Evolutionary conservation across 1,140 invertebrate species (phyloP), one percentile per base, ranked within the genome.

Genomic region (Zelostemma sp.): DNA sequence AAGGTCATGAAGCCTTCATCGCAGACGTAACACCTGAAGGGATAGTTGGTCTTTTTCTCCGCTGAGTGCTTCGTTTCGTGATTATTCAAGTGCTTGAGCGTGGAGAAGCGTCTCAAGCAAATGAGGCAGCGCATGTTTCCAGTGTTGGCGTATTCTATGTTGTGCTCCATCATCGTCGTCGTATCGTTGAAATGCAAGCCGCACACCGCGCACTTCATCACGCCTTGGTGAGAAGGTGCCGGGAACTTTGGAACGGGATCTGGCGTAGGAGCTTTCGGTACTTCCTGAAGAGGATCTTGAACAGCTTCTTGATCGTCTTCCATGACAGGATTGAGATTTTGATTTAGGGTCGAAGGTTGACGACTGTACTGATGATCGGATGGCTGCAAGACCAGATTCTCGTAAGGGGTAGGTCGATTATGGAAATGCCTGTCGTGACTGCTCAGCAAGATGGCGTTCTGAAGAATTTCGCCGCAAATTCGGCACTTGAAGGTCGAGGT

Each of bases 401-500:
- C n/a, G 16, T 1, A 14, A 1, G 15, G 33, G 1, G 35, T 1
- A 4, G 49, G 17, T 40, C 17, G 35, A 0, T 21, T 21, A 33
- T 75, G 73, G 14, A 73, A 65, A 1, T 78, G 78, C 49, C 51
- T 71, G 1, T 76, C 46, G 9, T 80, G 78, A 14, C 66, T 77
- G 5, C 17, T 19, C 1, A 78, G 40, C 0, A 64, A 57, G 33
- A 45, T 55, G 1, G 6, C 6, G 0, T 72, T 70, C 8, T 50
- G n/a, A 1, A 76, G 17, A 4, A 73, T 15, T 58, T 80, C 76
- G 0, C 43, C 56, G 16, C 78, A 80, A 8, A 46, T 47, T 0
- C 47, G 8, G 15, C 78, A 80, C 1, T 56, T 59, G 38, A 68
- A 38, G 9, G 17, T 31, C 0, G 31, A 40, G 2, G 16, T 12